Conservation (phyloP, 2,888 invertebrate species). For the Campaea margaritaria region DNA sequence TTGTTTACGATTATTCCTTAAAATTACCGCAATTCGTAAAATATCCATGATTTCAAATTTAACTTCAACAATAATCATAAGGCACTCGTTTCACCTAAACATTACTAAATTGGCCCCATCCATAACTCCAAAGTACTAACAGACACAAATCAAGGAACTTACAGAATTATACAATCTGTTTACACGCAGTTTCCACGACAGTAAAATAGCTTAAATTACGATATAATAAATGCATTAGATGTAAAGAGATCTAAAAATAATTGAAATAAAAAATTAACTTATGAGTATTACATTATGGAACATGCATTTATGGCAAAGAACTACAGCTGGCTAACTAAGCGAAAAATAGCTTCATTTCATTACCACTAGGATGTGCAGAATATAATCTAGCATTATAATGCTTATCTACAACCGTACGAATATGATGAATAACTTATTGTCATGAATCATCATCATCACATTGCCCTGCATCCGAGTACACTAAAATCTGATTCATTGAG, state of each 20-base stretch:
- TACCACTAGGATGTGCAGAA: conserved; percentile 70
- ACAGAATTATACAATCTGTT: conserved; percentile 57
- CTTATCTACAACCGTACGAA: conserved; percentile 21
- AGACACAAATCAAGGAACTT: conserved; percentile 72
- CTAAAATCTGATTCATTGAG: conserved; percentile 56
- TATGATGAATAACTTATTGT: conserved; percentile 19
- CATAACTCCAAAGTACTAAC: conserved; percentile 58
- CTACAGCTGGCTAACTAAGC: conserved; percentile 83
- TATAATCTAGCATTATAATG: conserved; percentile 45
- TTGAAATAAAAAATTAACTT: conserved; percentile 79
- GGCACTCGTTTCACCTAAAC: conserved; percentile 69
- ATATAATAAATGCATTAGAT: conserved; percentile 83
- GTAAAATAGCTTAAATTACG: conserved; percentile 68
- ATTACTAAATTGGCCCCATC: conserved; percentile 70
- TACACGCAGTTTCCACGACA: conserved; percentile 62
- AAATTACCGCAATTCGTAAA: conserved; percentile 40
- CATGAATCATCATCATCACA: conserved; percentile 1
- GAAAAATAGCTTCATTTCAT: conserved; percentile 80
- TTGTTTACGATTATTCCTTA: conserved; percentile 36
- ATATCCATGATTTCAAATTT: conserved; percentile 43
- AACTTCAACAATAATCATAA: conserved; percentile 65
- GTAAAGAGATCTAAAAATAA: conserved; percentile 85
- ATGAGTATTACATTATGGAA: conserved; percentile 86
- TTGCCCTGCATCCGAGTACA: conserved; percentile 21
- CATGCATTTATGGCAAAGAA: conserved; percentile 86